phyloP scores from a whole-genome alignment of 2,797 vertebrate genomes.

The Liparis tanakae region DNA sequence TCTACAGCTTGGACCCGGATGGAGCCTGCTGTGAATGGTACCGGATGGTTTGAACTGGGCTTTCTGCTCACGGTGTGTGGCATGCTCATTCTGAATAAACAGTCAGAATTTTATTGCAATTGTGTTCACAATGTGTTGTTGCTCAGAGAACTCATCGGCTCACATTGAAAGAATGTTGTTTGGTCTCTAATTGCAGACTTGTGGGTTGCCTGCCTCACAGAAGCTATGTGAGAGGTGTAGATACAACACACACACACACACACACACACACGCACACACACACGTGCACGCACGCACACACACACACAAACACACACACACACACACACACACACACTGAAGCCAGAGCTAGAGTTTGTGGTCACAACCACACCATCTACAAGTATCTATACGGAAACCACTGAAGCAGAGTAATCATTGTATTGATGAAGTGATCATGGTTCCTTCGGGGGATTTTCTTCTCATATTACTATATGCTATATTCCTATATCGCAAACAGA shows the following conservation, averaged over 20 bases:
- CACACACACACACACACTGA: conserved; percentile 13
- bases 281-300: conserved; percentile 24
- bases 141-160: conserved; percentile 52
- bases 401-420: conserved; percentile 64
- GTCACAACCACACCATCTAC: conserved; percentile 74
- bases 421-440: conserved; percentile 62
- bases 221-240: conserved; percentile 48
- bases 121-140: conserved; percentile 53
- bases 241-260: conserved; percentile 8
- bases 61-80: conserved; percentile 30
- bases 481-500: conserved; percentile 68
- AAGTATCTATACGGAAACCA: conserved; percentile 73
- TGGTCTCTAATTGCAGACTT: conserved; percentile 73
- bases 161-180: conserved; percentile 70
- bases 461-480: conserved; percentile 15
- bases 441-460: conserved; percentile 44
- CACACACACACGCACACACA: conserved; percentile 9
- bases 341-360: conserved; percentile 61
- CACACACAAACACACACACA: conserved; percentile 3
- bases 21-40: neutral
- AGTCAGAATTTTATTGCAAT: conserved; percentile 10
- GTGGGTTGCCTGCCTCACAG: conserved; percentile 58
- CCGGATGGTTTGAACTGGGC: conserved; percentile 10
- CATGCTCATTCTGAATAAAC: conserved; percentile 6
- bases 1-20: conserved; percentile 32